Conservation (phyloP, 2,888 invertebrate genomes). For the Scelioninae gen. 1 region DNA sequence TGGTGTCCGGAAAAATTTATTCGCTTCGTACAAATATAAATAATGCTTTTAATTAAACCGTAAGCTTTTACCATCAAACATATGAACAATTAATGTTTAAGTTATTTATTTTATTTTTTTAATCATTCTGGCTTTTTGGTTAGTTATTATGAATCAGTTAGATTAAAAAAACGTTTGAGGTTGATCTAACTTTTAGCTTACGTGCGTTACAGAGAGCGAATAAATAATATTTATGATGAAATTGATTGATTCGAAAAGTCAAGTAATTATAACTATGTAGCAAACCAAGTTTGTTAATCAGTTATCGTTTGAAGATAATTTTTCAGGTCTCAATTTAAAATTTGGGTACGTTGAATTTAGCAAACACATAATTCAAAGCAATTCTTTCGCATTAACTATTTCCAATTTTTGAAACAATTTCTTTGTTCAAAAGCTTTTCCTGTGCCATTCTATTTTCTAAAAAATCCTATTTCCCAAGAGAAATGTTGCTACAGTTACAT, state of each 20-base stretch:
- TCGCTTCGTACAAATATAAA: neutral
- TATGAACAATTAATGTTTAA: constrained; percentile 2
- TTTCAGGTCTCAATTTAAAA: no score
- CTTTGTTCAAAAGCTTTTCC: neutral
- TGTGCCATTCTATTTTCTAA: neutral
- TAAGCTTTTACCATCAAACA: neutral
- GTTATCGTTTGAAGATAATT: no score
- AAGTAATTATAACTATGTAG: no score
- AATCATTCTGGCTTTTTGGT: neutral
- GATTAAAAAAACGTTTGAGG: neutral
- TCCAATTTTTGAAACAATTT: neutral
- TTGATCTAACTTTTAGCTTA: no score
- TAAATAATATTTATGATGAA: no score
- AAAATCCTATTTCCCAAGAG: constrained; percentile 2
- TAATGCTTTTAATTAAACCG: constrained; percentile 17
- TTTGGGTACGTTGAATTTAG: neutral
- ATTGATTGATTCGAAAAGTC: no score
- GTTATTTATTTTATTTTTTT: constrained; percentile 6
- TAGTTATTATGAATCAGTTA: neutral
- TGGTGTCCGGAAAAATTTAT: constrained; percentile 23
- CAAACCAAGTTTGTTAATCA: no score
- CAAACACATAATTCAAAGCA: neutral
- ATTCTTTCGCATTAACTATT: neutral
- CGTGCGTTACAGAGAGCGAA: no score
- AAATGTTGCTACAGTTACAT: neutral